Evolutionary conservation across 2,888 invertebrate species (phyloP), one percentile per base, ranked within the genome.

Genomic region (Drosophila kanekoi): DNA sequence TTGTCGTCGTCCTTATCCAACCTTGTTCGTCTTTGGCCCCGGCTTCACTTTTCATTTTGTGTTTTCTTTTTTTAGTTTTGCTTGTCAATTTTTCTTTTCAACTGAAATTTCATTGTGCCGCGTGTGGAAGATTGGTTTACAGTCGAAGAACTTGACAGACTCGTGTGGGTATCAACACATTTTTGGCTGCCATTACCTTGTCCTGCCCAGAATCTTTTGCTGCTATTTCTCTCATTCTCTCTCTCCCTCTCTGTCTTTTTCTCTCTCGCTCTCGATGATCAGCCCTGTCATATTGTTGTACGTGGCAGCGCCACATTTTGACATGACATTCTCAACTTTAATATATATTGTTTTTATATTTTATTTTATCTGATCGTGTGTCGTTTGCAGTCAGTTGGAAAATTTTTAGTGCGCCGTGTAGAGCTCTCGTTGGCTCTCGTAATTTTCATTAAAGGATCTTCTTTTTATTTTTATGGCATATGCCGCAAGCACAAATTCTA

Each of bases 381-480:
- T 79, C 84, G 69, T 79, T 80, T 68, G 66, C 85, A 83, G 77
- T 87, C 83, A 86, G 68, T 79, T 83, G 82, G 82, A 83, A 83
- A 83, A 83, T 74, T 64, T 65, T 49, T 81, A 73, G 8, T 78
- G 59, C 53, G 44, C 20, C 44, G 41, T 56, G 48, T 61, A 48
- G 41, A 53, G 52, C 41, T 23, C 45, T 40, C 44, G 67, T 51
- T 64, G 57, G 56, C 64, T 60, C 64, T 60, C 58, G 81, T 85
- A 85, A 81, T 87, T 76, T 82, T 82, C 79, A 72, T 79, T 82
- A 79, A 82, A 81, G 81, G 74, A 37, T 66, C 62, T 23, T 41
- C 47, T 61, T 47, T 28, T 58, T 56, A 54, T 45, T 69, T 79
- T 88, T 77, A 83, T 86, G 80, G 86, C 82, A 72, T 72, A 76